phyloP scores from a whole-genome alignment of 2,888 invertebrate species.

The Eristalis tenax region DNA sequence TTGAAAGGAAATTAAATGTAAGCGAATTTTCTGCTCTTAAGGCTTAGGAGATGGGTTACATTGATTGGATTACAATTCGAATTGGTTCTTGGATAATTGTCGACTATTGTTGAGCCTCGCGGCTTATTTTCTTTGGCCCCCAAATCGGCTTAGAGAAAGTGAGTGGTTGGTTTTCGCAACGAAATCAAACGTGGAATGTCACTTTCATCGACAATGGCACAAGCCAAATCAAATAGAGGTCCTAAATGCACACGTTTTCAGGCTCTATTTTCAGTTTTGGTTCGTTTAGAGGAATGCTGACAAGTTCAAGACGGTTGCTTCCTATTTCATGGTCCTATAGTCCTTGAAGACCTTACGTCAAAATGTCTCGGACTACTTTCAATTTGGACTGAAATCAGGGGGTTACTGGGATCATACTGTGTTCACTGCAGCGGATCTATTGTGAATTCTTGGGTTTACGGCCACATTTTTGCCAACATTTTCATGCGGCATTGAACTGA shows the following conservation, averaged over 20 bases:
- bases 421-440: too few species aligned
- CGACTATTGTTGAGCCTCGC: neutral
- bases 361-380: too few species aligned
- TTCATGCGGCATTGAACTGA: too few species aligned
- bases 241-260: neutral
- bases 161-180: neutral
- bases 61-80: slow-evolving; percentile 24
- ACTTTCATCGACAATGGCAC: neutral
- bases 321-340: too few species aligned
- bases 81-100: neutral
- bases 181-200: neutral
- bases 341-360: too few species aligned
- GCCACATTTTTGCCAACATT: too few species aligned
- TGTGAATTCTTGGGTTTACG: too few species aligned
- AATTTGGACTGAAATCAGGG: too few species aligned
- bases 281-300: too few species aligned
- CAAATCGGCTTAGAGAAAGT: neutral
- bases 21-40: slow-evolving; percentile 27
- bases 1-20: slow-evolving; percentile 10
- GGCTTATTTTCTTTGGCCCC: neutral
- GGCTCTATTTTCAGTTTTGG: too few species aligned
- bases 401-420: too few species aligned
- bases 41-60: slow-evolving; percentile 3
- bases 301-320: too few species aligned
- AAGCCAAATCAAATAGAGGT: neutral